phyloP scores from a whole-genome alignment of 2,113 vertebrate genomes.

The Aptenodytes forsteri region DNA sequence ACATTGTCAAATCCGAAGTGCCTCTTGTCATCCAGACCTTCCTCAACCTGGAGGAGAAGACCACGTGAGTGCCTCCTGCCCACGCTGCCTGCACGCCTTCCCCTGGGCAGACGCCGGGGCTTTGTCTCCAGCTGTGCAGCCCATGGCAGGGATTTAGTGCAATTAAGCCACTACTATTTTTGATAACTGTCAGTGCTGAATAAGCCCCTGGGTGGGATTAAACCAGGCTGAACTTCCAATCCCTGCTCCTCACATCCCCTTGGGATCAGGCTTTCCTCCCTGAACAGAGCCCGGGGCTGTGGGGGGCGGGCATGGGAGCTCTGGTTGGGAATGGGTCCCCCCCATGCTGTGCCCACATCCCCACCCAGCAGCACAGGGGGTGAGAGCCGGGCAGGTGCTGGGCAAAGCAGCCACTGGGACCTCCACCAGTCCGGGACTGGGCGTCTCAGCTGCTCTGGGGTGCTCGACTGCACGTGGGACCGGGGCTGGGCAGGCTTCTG shows the following conservation, averaged over 20 bases:
- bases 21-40: conserved; percentile 97
- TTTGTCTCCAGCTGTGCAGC: conserved; percentile 57
- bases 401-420: not conserved
- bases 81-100: not conserved
- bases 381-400: not conserved
- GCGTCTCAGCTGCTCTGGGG: not conserved
- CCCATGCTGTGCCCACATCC: not conserved
- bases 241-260: conserved; percentile 39
- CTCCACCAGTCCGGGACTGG: not conserved
- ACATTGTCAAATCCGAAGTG: conserved; percentile 96
- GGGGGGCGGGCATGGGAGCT: rapidly evolving
- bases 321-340: not conserved
- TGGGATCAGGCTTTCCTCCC: conserved; percentile 27
- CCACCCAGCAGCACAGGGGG: rapidly evolving
- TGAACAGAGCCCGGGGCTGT: not conserved
- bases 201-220: conserved; percentile 66
- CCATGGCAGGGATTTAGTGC: conserved; percentile 59
- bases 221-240: conserved; percentile 67
- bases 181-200: conserved; percentile 51
- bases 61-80: conserved; percentile 81
- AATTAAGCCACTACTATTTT: conserved; percentile 74
- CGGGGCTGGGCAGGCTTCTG: not conserved
- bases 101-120: not conserved
- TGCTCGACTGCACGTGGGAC: rapidly evolving
- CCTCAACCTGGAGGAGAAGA: conserved; percentile 81